phyloP scores from a whole-genome alignment of 2,797 vertebrate genomes.

The Percopsis omiscomaycus region DNA sequence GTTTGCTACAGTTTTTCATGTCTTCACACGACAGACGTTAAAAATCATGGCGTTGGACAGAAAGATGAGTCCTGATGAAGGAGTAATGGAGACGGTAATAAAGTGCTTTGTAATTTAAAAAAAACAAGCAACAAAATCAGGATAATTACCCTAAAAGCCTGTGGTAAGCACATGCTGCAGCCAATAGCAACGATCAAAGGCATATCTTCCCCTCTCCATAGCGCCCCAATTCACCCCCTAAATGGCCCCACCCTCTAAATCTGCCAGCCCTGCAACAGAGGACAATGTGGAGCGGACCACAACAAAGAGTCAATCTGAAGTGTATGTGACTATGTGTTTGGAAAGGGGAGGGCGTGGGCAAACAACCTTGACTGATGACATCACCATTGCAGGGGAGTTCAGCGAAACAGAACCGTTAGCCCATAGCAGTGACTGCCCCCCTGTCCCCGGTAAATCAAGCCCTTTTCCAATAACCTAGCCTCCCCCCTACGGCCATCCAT shows the following conservation, averaged over 20 bases:
- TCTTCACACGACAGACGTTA: too few relatives aligned
- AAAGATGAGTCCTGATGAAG: neutral
- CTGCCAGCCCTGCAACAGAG: constrained; percentile 47
- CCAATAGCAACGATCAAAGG: constrained; percentile 11
- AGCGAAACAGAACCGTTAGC: too few relatives aligned
- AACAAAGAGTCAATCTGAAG: constrained; percentile 73
- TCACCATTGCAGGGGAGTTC: constrained; percentile 60
- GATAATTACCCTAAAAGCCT: constrained; percentile 6
- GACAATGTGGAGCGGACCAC: constrained; percentile 79
- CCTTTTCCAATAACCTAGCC: constrained; percentile 87
- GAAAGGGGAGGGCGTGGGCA: neutral
- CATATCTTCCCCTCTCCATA: neutral
- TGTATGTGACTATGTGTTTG: constrained; percentile 60
- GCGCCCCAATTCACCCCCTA: neutral
- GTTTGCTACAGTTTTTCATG: too few relatives aligned
- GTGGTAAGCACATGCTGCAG: too few relatives aligned
- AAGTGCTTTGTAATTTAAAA: neutral
- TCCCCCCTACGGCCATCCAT: constrained; percentile 82
- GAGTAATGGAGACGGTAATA: constrained; percentile 10
- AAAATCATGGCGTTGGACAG: neutral
- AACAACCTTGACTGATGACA: constrained; percentile 85
- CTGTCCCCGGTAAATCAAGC: constrained; percentile 85
- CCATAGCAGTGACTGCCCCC: constrained; percentile 74
- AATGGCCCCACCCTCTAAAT: neutral
- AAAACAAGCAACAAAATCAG: constrained; percentile 13